Conservation (phyloP, 2,888 invertebrate species). For the Incurvaria masculella region DNA sequence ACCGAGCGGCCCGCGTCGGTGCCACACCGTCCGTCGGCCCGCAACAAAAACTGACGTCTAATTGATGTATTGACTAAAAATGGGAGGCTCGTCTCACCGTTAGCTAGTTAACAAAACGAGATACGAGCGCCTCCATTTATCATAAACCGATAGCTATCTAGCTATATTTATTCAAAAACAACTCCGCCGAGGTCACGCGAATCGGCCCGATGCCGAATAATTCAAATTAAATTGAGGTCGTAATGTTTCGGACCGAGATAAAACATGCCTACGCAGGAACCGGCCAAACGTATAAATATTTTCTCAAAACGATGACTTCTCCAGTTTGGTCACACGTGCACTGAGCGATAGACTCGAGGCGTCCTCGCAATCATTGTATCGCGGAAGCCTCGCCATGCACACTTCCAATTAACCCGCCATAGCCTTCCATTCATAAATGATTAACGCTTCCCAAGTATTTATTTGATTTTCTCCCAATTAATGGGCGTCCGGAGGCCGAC, state of each 20-base stretch:
- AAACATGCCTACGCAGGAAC: too few species aligned
- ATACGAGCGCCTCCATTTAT: slow-evolving; percentile 37
- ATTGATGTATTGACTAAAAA: slow-evolving; percentile 45
- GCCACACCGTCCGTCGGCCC: slow-evolving; percentile 4
- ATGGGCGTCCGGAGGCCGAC: neutral
- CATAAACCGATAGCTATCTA: slow-evolving; percentile 30
- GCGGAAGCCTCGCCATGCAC: too few species aligned
- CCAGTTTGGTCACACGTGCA: too few species aligned
- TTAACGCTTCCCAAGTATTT: neutral
- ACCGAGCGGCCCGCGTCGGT: neutral
- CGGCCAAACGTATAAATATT: too few species aligned
- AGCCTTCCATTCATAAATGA: neutral
- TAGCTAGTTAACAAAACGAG: slow-evolving; percentile 42
- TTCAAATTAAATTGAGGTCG: neutral
- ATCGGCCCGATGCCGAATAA: neutral
- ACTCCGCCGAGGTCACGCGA: neutral
- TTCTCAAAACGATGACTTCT: too few species aligned
- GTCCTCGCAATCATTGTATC: too few species aligned
- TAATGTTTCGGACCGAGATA: too few species aligned
- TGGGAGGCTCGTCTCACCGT: slow-evolving; percentile 31
- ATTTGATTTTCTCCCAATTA: neutral
- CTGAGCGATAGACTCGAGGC: too few species aligned
- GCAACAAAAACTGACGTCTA: slow-evolving; percentile 41
- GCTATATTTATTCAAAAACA: slow-evolving; percentile 16
- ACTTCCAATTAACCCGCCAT: too few species aligned